phyloP scores from a whole-genome alignment of 2,113 vertebrate genomes.

The Varanus komodoensis region DNA sequence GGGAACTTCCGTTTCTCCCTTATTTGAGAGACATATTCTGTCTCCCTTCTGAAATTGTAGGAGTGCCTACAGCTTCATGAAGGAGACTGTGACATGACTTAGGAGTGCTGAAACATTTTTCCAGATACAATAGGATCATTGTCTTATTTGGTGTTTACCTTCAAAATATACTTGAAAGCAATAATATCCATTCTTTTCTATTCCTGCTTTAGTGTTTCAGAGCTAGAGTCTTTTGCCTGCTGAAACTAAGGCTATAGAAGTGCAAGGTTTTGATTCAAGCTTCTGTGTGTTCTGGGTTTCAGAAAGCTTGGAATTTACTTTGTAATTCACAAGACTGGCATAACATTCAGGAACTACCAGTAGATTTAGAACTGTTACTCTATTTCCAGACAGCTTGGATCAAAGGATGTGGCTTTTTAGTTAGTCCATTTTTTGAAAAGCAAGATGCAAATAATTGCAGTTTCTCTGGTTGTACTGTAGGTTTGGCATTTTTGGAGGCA shows the following conservation, averaged over 20 bases:
- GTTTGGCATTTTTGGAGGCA: background rate
- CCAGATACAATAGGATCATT: too few species aligned
- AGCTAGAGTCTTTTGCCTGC: rapidly evolving
- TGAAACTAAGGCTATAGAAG: background rate
- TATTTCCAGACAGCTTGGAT: background rate
- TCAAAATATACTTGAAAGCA: background rate
- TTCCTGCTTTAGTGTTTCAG: background rate
- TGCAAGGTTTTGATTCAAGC: background rate
- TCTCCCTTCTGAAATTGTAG: too few species aligned
- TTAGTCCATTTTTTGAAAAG: background rate
- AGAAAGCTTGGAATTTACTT: background rate
- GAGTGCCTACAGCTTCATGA: too few species aligned
- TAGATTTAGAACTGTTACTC: background rate
- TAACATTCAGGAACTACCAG: background rate
- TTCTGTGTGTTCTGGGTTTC: background rate
- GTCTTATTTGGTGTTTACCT: background rate
- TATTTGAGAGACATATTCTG: too few species aligned
- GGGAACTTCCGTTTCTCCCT: too few species aligned
- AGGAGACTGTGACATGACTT: too few species aligned
- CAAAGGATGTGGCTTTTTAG: rapidly evolving
- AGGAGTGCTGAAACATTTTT: too few species aligned
- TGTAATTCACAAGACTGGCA: background rate
- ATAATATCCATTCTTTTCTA: background rate
- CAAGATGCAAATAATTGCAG: background rate
- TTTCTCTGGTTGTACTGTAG: background rate